A percentile compares a stretch with the other conserved stretches of the same genome.
Conservation (phyloP, 53 echinoderm and acorn worm species). For the Arbacia lixula region DNA sequence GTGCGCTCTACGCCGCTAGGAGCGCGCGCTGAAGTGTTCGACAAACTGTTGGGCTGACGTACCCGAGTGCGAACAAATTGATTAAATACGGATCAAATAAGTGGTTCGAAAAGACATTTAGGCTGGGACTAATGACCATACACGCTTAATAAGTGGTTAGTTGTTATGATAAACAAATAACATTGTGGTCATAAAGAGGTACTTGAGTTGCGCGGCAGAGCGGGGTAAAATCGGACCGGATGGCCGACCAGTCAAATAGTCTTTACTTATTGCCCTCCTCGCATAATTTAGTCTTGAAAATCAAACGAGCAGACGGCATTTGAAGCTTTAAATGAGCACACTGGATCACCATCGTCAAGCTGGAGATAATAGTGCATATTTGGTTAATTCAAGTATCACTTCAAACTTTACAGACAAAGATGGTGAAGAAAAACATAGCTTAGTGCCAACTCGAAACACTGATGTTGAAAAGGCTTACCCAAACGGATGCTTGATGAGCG, state of each 20-base stretch:
- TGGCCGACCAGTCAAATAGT: constrained; percentile 20
- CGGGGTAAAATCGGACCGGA: constrained; percentile 1
- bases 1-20: constrained; percentile 18
- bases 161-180: constrained; percentile 58
- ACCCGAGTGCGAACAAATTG: constrained; percentile 44
- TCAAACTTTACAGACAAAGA: no score
- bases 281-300: no score
- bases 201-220: constrained; percentile 26
- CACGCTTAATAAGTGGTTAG: constrained; percentile 35
- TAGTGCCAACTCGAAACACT: no score
- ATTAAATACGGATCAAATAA: constrained; percentile 45
- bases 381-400: no score
- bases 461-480: no score
- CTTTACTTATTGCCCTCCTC: no score
- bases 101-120: constrained; percentile 17
- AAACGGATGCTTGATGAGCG: no score
- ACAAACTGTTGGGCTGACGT: constrained; percentile 27
- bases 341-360: no score
- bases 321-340: no score
- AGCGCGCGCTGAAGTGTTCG: constrained; percentile 30
- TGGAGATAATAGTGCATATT: no score
- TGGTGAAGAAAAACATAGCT: no score
- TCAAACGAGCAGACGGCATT: no score
- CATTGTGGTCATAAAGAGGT: constrained; percentile 28
- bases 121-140: constrained; percentile 24